Conservation (phyloP, 2,113 vertebrate genomes). For the Daubentonia madagascariensis region DNA sequence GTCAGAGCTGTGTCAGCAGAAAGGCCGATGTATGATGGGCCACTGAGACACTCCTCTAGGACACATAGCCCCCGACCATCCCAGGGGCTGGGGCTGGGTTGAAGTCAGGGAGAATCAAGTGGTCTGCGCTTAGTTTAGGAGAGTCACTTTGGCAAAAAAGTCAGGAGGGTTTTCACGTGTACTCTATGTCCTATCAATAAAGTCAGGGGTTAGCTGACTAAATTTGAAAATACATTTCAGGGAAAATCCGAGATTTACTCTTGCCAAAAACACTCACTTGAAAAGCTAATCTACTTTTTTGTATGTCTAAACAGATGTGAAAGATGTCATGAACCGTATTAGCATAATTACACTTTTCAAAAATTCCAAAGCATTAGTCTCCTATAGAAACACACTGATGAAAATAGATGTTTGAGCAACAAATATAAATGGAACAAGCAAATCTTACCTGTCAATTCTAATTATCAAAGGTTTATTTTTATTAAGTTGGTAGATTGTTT, state of each 20-base stretch:
- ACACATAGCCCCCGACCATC: neutral
- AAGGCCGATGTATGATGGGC: neutral
- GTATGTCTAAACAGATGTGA: neutral
- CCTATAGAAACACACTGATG: neutral
- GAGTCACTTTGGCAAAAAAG: neutral
- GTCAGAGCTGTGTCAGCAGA: neutral
- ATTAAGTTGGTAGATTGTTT: neutral
- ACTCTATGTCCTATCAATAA: neutral
- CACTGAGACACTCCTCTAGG: neutral
- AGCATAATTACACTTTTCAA: neutral
- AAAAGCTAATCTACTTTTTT: neutral
- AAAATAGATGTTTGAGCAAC: neutral
- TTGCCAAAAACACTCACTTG: slow-evolving; percentile 6
- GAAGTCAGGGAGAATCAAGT: neutral
- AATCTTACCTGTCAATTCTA: neutral
- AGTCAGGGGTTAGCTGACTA: neutral
- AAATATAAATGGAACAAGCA: neutral
- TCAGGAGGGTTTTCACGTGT: neutral
- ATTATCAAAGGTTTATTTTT: neutral
- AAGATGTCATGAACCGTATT: neutral
- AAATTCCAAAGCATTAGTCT: neutral
- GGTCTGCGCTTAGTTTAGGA: neutral
- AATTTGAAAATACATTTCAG: neutral
- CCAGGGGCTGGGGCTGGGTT: neutral
- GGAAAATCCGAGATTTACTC: neutral